phyloP scores from a whole-genome alignment of 2,113 vertebrate species.

The Pomatorhinus ruficollis region DNA sequence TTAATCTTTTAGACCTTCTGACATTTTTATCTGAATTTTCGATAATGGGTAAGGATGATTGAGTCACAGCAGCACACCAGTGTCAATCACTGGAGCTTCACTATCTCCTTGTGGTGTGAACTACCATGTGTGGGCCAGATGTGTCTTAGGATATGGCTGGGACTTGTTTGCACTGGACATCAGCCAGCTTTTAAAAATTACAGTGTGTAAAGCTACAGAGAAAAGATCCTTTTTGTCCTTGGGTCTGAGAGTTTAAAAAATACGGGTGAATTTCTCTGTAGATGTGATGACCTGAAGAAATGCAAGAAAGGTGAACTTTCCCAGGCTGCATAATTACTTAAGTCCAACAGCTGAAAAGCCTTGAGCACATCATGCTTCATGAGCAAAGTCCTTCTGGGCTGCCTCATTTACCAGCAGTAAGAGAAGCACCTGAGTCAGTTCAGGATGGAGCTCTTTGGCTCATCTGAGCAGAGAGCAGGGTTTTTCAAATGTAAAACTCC shows the following conservation, averaged over 20 bases:
- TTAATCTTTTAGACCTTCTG: not conserved
- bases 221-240: not conserved
- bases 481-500: not conserved
- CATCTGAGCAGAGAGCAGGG: not conserved
- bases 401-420: not conserved
- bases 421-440: not conserved
- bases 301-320: not conserved
- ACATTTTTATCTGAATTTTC: not conserved
- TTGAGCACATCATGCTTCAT: accelerated
- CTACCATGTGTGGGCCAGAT: too few species aligned
- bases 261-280: not conserved
- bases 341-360: not conserved
- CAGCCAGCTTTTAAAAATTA: not conserved
- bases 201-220: not conserved
- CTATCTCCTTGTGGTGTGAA: not conserved
- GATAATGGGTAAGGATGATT: not conserved
- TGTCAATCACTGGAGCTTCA: not conserved
- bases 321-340: not conserved
- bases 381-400: not conserved
- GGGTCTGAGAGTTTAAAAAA: not conserved
- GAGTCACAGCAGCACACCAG: not conserved
- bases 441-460: not conserved
- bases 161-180: not conserved
- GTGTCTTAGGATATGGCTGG: not conserved
- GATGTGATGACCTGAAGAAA: not conserved